Percentiles rank a stretch among this genome's conserved stretches.
These are phyloP conservation scores for Trichogramma pretiosum DNA, from an alignment of 1,140 invertebrate genomes.

Conservation along the genomic window DNA sequence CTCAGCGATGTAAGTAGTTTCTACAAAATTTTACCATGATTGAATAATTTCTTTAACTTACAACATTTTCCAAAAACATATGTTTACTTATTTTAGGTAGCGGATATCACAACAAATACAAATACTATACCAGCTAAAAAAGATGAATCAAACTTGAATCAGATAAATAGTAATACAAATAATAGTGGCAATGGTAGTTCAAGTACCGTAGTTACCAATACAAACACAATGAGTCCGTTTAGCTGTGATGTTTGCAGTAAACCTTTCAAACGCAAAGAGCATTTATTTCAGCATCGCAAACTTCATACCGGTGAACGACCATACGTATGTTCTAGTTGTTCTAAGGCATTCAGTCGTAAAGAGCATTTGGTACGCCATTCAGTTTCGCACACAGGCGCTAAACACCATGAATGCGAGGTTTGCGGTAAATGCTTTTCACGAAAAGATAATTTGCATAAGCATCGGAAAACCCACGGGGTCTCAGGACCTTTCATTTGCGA, in stretches of 20 bases:
- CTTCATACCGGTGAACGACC: constrained; percentile 70
- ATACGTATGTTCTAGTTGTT: constrained; percentile 59
- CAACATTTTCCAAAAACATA: no score
- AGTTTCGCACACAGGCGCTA: constrained; percentile 65
- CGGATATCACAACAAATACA: no score
- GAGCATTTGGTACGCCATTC: constrained; percentile 65
- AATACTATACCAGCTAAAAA: no score
- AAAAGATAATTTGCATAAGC: constrained; percentile 68
- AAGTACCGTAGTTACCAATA: constrained; percentile 14
- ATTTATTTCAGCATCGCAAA: constrained; percentile 55
- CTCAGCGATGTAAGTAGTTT: constrained; percentile 28
- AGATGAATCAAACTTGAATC: no score
- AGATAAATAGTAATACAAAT: constrained; percentile 2
- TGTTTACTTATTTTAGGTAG: no score
- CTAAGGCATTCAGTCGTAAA: constrained; percentile 64
- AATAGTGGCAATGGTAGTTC: background rate
- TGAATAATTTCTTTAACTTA: no score
- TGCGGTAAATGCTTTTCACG: constrained; percentile 69
- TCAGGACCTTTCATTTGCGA: constrained; percentile 61
- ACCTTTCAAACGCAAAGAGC: constrained; percentile 53
- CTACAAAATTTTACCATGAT: no score
- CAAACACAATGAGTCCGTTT: constrained; percentile 33
- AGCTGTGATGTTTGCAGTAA: constrained; percentile 52
- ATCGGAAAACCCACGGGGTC: constrained; percentile 58
- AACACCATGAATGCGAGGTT: constrained; percentile 65